Evolutionary conservation across 2,797 vertebrate species (phyloP), one percentile per base, ranked within the genome.

Genomic region (Oreochromis mossambicus): DNA sequence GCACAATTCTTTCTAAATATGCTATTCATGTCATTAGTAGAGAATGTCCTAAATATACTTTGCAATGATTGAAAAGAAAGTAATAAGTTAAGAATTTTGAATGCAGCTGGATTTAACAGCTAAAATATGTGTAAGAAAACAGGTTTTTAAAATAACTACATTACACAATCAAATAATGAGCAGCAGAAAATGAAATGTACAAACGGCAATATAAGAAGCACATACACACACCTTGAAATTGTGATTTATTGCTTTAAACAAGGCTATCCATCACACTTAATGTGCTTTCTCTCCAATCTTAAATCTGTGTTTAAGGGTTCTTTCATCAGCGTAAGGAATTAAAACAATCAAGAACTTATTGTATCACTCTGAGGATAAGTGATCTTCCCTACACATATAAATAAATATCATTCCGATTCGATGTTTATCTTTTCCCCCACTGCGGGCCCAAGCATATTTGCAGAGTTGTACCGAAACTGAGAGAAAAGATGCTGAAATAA

Each of bases 261-360:
- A 13, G 41, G 66, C 80, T 17, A 89, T 89, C 89, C 83, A 91
- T 91, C 86, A 93, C 41, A 81, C 52, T 85, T 50, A 87, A 85
- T 91, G 81, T 84, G 90, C 80, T 94, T 81, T 61, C 82, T 76
- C 88, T 89, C 83, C 73, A 91, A 85, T 86, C 73, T 77, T 82
- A 87, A 90, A 75, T 50, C 84, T 50, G 52, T 34, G 12, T 89
- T 86, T 84, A 90, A 91, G 78, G 41, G 55, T 81, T 92, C 79
- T 92, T 94, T 92, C 87, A 94, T 93, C 89, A 90, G 87, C 68
- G 41, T 61, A 56, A 84, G 66, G 61, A 88, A 91, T 85, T 86
- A 92, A 86, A 91, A 90, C 86, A 91, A 90, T 51, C 52, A 81
- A 82, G 34, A 90, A 63, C 88, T 86, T 81, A 85, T 73, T 86